Conservation (phyloP, 2,113 vertebrate species). For the Oreotrochilus melanogaster region DNA sequence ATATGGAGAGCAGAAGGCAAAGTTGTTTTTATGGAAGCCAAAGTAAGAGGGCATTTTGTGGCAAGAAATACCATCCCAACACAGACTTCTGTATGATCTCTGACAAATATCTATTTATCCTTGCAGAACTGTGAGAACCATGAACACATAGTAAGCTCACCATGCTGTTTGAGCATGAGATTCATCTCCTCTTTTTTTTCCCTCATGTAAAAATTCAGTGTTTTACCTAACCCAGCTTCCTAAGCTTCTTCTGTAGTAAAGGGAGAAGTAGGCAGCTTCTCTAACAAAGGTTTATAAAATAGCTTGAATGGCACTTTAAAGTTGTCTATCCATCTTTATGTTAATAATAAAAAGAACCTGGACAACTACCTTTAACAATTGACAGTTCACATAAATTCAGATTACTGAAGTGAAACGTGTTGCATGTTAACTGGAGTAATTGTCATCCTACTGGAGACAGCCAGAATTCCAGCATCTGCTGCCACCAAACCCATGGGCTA, state of each 20-base stretch:
- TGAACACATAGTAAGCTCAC: not conserved
- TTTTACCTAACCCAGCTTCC: not conserved
- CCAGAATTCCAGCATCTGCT: not conserved
- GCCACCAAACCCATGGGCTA: not conserved
- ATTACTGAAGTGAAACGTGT: not conserved
- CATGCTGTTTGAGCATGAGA: not conserved
- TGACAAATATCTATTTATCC: not conserved
- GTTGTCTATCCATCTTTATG: slow-evolving; percentile 2
- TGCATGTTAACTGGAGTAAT: not conserved
- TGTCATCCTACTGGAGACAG: not conserved
- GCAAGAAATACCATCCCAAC: not conserved
- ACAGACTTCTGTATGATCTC: not conserved
- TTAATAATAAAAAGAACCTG: slow-evolving; percentile 18
- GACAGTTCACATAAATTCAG: not conserved
- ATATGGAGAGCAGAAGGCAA: not conserved
- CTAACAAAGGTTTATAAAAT: not conserved
- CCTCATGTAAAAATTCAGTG: not conserved
- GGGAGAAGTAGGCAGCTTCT: not conserved
- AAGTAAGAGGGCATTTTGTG: not conserved
- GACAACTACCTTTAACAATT: slow-evolving; percentile 1
- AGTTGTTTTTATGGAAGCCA: not conserved
- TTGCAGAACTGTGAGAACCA: not conserved
- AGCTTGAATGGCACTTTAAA: not conserved
- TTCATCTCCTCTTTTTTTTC: not conserved
- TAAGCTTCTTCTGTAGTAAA: not conserved